A percentile compares a stretch with the other conserved stretches of the same genome.
Conservation (phyloP, 2,797 vertebrate species). For the Fistularia commersonii region DNA sequence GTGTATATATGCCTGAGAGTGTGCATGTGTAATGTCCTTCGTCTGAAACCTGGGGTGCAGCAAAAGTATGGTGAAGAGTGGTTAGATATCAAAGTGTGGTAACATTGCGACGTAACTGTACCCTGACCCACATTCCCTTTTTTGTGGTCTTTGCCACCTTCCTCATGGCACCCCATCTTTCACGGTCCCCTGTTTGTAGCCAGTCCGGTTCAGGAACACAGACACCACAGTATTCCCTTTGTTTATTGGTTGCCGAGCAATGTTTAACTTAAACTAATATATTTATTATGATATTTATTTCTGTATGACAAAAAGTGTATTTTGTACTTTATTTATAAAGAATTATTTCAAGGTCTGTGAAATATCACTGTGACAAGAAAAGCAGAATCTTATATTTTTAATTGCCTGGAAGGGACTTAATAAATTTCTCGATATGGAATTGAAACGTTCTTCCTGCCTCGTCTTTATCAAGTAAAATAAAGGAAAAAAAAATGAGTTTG, state of each 20-base stretch:
- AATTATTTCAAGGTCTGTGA: conserved; percentile 67
- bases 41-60: conserved; percentile 47
- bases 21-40: conserved; percentile 12
- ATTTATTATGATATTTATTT: conserved; percentile 86
- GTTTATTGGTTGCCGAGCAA: conserved; percentile 68
- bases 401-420: conserved; percentile 69
- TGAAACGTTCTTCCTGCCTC: conserved; percentile 21
- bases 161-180: conserved; percentile 43
- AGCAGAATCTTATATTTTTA: conserved; percentile 75
- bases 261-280: conserved; percentile 78
- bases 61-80: conserved; percentile 42
- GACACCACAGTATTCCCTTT: conserved; percentile 78
- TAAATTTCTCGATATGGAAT: conserved; percentile 67
- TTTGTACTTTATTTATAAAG: conserved; percentile 84
- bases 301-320: conserved; percentile 73
- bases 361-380: conserved; percentile 65
- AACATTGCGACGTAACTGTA: conserved; percentile 5
- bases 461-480: neutral
- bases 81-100: conserved; percentile 45
- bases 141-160: conserved; percentile 35
- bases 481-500: no score
- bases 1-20: conserved; percentile 6
- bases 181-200: conserved; percentile 44
- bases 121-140: conserved; percentile 37
- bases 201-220: conserved; percentile 74